These are phyloP conservation scores for Lepus oiostolus DNA, from an alignment of 2,797 vertebrate genomes.

Conservation along the genomic window DNA sequence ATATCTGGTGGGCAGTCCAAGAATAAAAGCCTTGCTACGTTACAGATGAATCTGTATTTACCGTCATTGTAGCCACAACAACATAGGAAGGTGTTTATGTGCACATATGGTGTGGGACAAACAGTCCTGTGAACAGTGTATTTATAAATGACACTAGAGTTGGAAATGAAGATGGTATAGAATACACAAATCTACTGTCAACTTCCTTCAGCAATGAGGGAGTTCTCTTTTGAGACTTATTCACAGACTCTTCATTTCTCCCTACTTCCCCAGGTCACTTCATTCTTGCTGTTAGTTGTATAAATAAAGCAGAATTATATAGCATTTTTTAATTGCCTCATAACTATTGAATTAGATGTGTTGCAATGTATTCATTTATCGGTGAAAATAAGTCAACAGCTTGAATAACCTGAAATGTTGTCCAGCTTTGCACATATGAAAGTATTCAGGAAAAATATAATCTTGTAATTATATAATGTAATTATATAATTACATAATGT, in stretches of 20 bases:
- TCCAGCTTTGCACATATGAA: not conserved
- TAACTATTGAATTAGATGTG: not conserved
- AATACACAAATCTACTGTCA: not conserved
- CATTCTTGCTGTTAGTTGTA: not conserved
- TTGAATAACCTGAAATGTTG: not conserved
- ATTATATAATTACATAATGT: not conserved
- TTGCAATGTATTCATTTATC: not conserved
- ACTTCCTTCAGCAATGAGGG: not conserved
- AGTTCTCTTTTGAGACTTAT: not conserved
- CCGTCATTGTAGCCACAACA: not conserved
- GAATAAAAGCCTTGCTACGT: not conserved
- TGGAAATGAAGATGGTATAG: not conserved
- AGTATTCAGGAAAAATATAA: not conserved
- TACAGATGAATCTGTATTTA: not conserved
- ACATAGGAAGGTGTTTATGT: not conserved
- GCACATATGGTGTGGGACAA: not conserved
- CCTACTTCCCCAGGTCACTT: not conserved
- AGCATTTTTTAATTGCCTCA: slow-evolving; percentile 1
- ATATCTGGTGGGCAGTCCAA: not conserved
- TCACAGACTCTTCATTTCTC: not conserved
- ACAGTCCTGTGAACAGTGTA: not conserved
- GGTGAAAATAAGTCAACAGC: not conserved
- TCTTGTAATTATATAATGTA: not conserved
- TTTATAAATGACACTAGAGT: not conserved
- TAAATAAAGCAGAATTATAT: not conserved